phyloP scores from a whole-genome alignment of 2,113 vertebrate genomes.

The Saccopteryx bilineata region DNA sequence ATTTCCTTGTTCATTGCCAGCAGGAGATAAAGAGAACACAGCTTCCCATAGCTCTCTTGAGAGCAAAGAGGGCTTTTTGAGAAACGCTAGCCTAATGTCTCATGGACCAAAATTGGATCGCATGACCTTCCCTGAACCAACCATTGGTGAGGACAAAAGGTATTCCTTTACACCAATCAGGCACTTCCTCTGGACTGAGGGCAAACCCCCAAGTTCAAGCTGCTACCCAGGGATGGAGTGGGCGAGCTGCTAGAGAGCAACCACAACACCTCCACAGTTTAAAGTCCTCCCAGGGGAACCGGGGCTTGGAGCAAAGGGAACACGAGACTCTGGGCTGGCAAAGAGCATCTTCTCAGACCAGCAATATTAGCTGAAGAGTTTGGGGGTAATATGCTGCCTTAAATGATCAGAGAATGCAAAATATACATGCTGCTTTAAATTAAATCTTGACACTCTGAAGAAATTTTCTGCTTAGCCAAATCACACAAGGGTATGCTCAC shows the following conservation, averaged over 20 bases:
- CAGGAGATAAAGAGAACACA: background rate
- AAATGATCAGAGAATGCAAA: background rate
- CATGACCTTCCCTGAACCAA: background rate
- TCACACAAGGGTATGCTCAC: background rate
- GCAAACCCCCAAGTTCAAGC: background rate
- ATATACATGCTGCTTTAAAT: background rate
- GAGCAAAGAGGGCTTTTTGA: background rate
- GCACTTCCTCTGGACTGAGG: background rate
- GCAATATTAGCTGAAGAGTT: too few relatives aligned
- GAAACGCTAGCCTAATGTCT: background rate
- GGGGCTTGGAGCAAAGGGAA: fast-evolving
- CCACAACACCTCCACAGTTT: background rate
- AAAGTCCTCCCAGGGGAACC: background rate
- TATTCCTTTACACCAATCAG: background rate
- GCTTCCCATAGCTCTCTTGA: background rate
- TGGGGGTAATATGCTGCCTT: background rate
- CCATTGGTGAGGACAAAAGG: background rate
- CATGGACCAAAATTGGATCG: background rate
- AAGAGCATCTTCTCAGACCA: background rate
- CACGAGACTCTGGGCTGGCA: fast-evolving
- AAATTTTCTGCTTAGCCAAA: background rate
- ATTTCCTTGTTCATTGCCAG: background rate
- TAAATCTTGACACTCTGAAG: slow-evolving; percentile 7
- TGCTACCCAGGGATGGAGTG: background rate
- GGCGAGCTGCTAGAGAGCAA: too few relatives aligned